Evolutionary conservation across 2,797 vertebrate species (phyloP).

Genomic region (Lepus oiostolus): DNA sequence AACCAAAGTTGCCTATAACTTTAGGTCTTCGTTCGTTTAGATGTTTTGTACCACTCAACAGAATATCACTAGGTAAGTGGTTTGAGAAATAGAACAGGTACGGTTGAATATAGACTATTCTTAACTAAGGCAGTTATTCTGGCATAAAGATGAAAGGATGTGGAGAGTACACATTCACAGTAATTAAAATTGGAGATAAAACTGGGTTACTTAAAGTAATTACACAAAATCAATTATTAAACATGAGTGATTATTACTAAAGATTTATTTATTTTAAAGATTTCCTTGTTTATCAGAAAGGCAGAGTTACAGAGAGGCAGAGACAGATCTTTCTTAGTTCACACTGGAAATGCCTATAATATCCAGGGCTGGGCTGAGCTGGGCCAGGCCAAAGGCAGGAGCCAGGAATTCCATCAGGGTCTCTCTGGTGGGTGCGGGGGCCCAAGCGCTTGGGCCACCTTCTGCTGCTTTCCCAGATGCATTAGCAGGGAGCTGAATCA

Average conservation of each 20-base stretch:
- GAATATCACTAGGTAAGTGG: background rate
- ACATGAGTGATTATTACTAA: background rate
- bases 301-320: too few relatives aligned
- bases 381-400: too few relatives aligned
- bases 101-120: constrained; percentile 32
- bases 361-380: too few relatives aligned
- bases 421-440: too few relatives aligned
- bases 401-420: too few relatives aligned
- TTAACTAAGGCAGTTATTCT: constrained; percentile 46
- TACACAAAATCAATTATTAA: constrained; percentile 39
- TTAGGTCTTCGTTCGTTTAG: background rate
- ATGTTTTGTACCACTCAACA: background rate
- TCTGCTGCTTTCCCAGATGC: too few relatives aligned
- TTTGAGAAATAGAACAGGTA: constrained; percentile 24
- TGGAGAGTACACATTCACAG: background rate
- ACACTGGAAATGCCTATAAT: too few relatives aligned
- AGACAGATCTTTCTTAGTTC: too few relatives aligned
- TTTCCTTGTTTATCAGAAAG: too few relatives aligned
- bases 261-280: too few relatives aligned
- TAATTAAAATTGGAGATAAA: constrained; percentile 65
- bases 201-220: constrained; percentile 50
- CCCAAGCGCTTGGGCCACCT: too few relatives aligned
- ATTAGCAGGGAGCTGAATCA: too few relatives aligned
- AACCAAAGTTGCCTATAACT: background rate
- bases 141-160: background rate